Conservation (phyloP, 2,888 invertebrate genomes). For the Lottia scabra region DNA sequence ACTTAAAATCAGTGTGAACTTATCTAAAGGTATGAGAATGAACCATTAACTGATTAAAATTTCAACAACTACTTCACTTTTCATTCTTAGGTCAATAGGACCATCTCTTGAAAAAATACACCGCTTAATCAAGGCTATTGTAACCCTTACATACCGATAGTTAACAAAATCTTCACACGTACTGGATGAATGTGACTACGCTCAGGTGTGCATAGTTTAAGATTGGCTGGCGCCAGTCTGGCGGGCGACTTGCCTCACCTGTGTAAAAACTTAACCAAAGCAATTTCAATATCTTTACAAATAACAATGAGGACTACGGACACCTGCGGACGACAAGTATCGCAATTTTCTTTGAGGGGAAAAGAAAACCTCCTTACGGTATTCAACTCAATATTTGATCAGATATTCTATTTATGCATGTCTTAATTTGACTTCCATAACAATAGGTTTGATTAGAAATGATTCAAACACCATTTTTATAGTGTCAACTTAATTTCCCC, state of each 20-base stretch:
- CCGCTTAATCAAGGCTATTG: neutral
- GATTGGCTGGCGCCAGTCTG: slow-evolving; percentile 3
- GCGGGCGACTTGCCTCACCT: slow-evolving; percentile 3
- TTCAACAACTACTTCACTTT: slow-evolving; percentile 1
- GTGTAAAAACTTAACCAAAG: slow-evolving; percentile 7
- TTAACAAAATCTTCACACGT: slow-evolving; percentile 1
- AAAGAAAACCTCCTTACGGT: neutral
- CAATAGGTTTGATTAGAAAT: neutral
- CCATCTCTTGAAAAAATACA: neutral
- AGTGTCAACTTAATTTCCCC: neutral
- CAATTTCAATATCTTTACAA: slow-evolving; percentile 6
- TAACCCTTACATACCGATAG: neutral
- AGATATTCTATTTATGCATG: neutral
- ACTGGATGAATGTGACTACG: slow-evolving; percentile 2
- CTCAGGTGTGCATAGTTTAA: slow-evolving; percentile 4
- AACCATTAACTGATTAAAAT: slow-evolving; percentile 3
- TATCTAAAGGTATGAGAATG: neutral
- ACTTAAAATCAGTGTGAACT: too few relatives aligned
- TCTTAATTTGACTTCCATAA: neutral
- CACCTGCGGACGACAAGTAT: slow-evolving; percentile 4
- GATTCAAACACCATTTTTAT: neutral
- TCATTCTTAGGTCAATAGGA: neutral
- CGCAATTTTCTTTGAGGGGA: neutral
- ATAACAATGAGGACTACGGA: neutral
- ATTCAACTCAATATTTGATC: neutral